Evolutionary conservation across 2,888 invertebrate genomes (phyloP), one percentile per base, ranked within the genome.

Genomic region (Meganola albula): DNA sequence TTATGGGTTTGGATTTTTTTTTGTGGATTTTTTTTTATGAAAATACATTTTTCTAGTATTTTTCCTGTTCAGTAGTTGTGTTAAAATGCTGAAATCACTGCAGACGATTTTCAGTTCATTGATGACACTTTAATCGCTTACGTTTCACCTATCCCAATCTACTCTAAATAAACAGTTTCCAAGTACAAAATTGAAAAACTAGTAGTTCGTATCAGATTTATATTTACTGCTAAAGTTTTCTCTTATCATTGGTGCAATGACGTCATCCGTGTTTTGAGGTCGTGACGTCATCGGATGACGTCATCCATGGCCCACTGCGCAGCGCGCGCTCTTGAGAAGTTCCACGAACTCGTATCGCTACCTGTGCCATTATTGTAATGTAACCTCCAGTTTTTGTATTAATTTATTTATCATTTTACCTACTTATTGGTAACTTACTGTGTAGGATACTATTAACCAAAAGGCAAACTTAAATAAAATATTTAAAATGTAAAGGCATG

Each of bases 241-340:
- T 44, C 48, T 50, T 55, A 53, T 56, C 41, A 44, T 32, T 36
- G 25, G 38, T 39, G 35, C 37, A 32, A 40, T 64, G 61, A 71
- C 70, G 69, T 73, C 66, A 69, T 50, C 35, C 46, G 59, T 71
- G 61, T 63, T 61, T 53, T 59, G 66, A 68, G 45, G 24, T 36
- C 39, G 49, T 79, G 74, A 82, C 79, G 82, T 80, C 76, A 80
- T 52, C 14, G 30, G n/a, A 40, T 71, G 71, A 69, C 73, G 74
- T 74, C 70, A 71, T 42, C 24, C 22, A 34, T 51, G 52, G 54
- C 54, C 56, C 55, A 50, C 53, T 50, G 46, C 53, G 46, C 49
- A 49, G 44, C 37, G 55, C 55, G 48, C 47, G 54, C 42, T 47
- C 58, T 55, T 44, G 43, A 62, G 62, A 71, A 73, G 39, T 52